These are phyloP conservation scores for Austrofundulus limnaeus DNA, from an alignment of 2,113 vertebrate species.

Conservation along the genomic window DNA sequence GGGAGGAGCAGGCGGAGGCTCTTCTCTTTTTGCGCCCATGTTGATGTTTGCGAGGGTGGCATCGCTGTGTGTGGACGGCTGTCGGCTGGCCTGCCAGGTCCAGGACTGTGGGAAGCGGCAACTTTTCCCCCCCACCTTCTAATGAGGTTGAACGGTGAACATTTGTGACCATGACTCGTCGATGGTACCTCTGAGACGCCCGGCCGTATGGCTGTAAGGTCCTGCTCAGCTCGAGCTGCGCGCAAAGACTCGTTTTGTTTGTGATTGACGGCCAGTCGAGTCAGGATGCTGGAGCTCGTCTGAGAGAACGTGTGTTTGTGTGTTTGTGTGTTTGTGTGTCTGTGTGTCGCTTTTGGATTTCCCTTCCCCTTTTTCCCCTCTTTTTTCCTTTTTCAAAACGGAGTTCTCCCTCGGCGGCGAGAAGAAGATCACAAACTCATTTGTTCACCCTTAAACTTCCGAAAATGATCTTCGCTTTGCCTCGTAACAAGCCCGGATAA, in stretches of 20 bases:
- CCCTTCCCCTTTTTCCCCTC: background rate
- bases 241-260: constrained; percentile 11
- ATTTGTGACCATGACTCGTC: background rate
- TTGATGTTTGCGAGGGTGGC: constrained; percentile 65
- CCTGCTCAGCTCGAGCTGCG: constrained; percentile 17
- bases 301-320: constrained; percentile 35
- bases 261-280: constrained; percentile 21
- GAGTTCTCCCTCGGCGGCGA: constrained; percentile 21
- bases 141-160: constrained; percentile 13
- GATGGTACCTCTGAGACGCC: constrained; percentile 11
- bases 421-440: constrained; percentile 2
- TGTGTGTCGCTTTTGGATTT: constrained; percentile 30
- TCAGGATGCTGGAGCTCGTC: constrained; percentile 60
- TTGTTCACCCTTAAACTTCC: constrained; percentile 25
- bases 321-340: too few relatives aligned
- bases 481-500: constrained; percentile 74
- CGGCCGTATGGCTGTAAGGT: constrained; percentile 24
- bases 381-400: background rate
- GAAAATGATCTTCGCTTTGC: constrained; percentile 63
- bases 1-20: constrained; percentile 63
- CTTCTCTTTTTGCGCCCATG: constrained; percentile 45
- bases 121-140: constrained; percentile 33
- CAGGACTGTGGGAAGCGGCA: constrained; percentile 23
- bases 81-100: constrained; percentile 35
- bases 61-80: constrained; percentile 32